phyloP scores from a whole-genome alignment of 2,888 invertebrate species.

The Magallana nippona region DNA sequence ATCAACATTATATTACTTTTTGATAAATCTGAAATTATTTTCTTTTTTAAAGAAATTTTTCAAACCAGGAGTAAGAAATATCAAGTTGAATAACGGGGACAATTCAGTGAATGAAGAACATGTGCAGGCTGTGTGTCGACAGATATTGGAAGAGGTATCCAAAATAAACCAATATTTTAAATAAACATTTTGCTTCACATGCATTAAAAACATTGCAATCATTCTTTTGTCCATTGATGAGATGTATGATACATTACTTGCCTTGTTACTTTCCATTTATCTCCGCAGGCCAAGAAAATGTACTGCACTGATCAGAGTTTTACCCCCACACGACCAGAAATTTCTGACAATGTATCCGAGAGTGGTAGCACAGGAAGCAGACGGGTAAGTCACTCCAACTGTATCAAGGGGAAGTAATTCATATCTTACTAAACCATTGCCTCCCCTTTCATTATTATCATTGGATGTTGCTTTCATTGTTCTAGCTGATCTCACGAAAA shows the following conservation, averaged over 20 bases:
- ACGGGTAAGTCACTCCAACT: slow-evolving; percentile 54
- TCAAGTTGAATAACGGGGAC: slow-evolving; percentile 87
- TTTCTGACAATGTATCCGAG: slow-evolving; percentile 74
- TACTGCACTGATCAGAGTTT: slow-evolving; percentile 81
- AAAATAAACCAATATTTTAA: neutral
- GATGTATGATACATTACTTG: neutral
- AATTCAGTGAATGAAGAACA: slow-evolving; percentile 88
- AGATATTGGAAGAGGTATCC: slow-evolving; percentile 88
- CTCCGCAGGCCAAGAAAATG: slow-evolving; percentile 82
- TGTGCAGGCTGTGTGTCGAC: slow-evolving; percentile 85
- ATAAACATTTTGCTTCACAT: neutral
- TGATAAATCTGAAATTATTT: slow-evolving; percentile 14
- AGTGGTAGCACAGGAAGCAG: slow-evolving; percentile 70
- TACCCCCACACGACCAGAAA: slow-evolving; percentile 67
- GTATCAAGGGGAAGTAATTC: too few relatives aligned
- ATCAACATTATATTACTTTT: neutral
- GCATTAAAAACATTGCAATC: neutral
- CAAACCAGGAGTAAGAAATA: slow-evolving; percentile 89
- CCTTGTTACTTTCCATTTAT: neutral
- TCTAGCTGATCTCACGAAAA: slow-evolving; percentile 47
- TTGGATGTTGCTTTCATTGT: neutral
- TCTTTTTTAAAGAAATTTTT: slow-evolving; percentile 86
- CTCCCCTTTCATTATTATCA: too few relatives aligned
- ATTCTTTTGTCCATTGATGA: neutral
- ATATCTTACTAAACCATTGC: too few relatives aligned